A percentile compares a stretch with the other conserved stretches of the same genome.
Evolutionary conservation across 1,140 invertebrate species (phyloP).

Genomic region (Cataglyphis hispanica): DNA sequence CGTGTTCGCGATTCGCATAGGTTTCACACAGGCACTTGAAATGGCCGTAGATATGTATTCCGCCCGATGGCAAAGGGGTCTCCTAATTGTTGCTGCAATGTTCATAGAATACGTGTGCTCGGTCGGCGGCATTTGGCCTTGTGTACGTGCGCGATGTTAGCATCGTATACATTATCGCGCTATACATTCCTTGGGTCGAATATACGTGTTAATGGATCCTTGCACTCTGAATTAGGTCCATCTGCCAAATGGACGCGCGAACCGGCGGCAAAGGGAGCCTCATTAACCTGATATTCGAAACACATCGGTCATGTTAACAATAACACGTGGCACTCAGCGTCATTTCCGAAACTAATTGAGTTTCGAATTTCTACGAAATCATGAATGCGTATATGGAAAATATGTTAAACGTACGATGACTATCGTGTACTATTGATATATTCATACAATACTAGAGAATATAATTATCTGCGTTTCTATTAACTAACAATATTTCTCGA

Average conservation of each 20-base stretch:
- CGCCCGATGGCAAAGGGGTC: conserved; percentile 60
- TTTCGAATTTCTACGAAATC: conserved; percentile 32
- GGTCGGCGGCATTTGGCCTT: conserved; percentile 58
- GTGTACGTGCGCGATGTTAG: conserved; percentile 60
- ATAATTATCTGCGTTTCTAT: not conserved
- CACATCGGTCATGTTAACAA: conserved; percentile 61
- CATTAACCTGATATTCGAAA: conserved; percentile 60
- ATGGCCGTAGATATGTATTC: conserved; percentile 64
- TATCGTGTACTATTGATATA: not conserved
- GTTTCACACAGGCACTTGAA: conserved; percentile 61
- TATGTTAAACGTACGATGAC: not conserved
- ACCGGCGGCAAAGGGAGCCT: conserved; percentile 61
- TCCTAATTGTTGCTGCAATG: conserved; percentile 73
- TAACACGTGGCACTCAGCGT: conserved; percentile 44
- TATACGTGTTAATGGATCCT: conserved; percentile 76
- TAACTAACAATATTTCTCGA: not conserved
- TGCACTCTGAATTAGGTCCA: conserved; percentile 73
- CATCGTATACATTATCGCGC: conserved; percentile 63
- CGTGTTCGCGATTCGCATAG: conserved; percentile 60
- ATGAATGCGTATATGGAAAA: not conserved
- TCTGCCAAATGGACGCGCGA: conserved; percentile 71
- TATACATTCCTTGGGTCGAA: conserved; percentile 72
- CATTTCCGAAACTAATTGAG: conserved; percentile 55
- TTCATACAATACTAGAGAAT: not conserved
- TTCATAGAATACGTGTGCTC: conserved; percentile 66